Evolutionary conservation across 2,888 invertebrate species (phyloP).

Genomic region (Orchesella flavescens): DNA sequence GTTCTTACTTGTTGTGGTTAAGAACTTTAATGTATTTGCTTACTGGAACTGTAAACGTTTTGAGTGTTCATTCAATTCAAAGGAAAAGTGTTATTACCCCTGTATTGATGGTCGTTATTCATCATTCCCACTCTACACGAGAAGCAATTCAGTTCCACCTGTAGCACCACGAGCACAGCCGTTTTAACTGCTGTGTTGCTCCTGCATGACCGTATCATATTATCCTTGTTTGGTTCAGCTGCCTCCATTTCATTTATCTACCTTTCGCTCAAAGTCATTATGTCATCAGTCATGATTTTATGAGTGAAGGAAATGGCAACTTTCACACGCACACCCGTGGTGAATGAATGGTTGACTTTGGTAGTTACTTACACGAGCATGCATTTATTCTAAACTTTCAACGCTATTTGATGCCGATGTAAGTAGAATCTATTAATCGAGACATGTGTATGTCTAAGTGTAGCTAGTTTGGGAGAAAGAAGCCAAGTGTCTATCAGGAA

Average conservation of each 20-base stretch:
- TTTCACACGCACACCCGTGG: constrained; percentile 10
- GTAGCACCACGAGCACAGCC: constrained; percentile 44
- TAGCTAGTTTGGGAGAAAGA: background rate
- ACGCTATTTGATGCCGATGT: no score
- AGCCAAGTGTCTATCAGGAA: background rate
- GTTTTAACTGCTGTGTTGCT: background rate
- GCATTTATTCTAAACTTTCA: no score
- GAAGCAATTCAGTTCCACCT: constrained; percentile 19
- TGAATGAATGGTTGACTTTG: no score
- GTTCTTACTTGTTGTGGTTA: background rate
- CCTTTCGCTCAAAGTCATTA: background rate
- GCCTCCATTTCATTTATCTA: background rate
- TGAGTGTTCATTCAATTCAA: background rate
- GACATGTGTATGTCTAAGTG: background rate
- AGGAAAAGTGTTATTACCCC: background rate
- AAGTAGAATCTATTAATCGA: background rate
- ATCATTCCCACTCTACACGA: background rate
- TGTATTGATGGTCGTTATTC: background rate
- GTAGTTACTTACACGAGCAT: no score
- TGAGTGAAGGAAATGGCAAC: constrained; percentile 5
- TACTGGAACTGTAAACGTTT: background rate
- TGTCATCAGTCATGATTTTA: constrained; percentile 29
- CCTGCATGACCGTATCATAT: background rate
- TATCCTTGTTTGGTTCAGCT: constrained; percentile 9
- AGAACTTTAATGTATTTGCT: background rate